A percentile compares a stretch with the other conserved stretches of the same genome.
phyloP scores from a whole-genome alignment of 2,113 vertebrate genomes.

The Telmatochromis sp. region DNA sequence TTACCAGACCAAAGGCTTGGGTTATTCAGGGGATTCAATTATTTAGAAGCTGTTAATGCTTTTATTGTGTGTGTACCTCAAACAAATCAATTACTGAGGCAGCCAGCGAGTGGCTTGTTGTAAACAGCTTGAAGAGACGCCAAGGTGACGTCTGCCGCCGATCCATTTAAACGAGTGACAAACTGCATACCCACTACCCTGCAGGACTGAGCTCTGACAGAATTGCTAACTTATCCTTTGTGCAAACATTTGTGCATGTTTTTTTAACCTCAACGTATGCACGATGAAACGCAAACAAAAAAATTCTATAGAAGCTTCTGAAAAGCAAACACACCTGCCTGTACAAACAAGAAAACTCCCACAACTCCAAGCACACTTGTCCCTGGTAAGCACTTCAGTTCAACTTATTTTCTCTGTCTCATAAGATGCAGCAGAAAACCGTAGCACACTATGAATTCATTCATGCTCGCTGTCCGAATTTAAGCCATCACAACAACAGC shows the following conservation, averaged over 20 bases:
- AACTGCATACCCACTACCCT: background rate
- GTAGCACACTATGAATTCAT: background rate
- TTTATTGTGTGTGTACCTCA: background rate
- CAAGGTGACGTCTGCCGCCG: background rate
- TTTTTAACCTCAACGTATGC: background rate
- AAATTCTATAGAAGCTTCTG: background rate
- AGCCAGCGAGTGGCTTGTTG: background rate
- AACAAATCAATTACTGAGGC: slow-evolving; percentile 23
- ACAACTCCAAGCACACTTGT: background rate
- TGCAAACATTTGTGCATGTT: background rate
- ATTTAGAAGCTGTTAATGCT: slow-evolving; percentile 36
- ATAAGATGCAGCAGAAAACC: background rate
- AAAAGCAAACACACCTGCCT: background rate
- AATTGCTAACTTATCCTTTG: background rate
- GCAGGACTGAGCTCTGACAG: background rate
- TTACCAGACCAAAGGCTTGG: slow-evolving; percentile 5
- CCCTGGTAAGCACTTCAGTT: background rate
- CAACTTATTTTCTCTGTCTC: background rate
- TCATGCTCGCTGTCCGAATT: background rate
- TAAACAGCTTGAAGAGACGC: background rate
- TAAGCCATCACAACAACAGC: background rate
- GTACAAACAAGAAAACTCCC: background rate
- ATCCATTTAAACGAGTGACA: background rate
- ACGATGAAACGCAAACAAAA: background rate
- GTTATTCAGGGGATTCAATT: slow-evolving; percentile 32